Percentiles rank a stretch among this genome's conserved stretches.
These are phyloP conservation scores for Lepilemur ruficaudatus DNA, from an alignment of 2,797 vertebrate species.

Conservation along the genomic window DNA sequence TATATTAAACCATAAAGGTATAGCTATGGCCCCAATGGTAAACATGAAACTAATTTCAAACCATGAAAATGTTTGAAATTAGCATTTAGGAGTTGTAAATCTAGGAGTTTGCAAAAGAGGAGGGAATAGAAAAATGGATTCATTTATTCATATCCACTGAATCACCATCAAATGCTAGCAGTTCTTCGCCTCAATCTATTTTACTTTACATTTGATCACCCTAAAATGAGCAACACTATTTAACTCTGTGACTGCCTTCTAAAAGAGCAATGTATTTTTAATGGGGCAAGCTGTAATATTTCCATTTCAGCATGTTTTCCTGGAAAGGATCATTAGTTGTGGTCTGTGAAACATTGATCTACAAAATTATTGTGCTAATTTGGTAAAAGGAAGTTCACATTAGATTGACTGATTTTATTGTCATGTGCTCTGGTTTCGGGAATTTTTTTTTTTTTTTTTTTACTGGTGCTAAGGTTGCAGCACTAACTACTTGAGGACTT, in stretches of 20 bases:
- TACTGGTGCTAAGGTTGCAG: background rate
- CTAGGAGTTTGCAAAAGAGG: background rate
- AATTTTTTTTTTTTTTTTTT: background rate
- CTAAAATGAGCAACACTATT: background rate
- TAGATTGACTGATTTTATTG: background rate
- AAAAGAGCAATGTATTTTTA: background rate
- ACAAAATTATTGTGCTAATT: background rate
- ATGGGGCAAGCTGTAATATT: background rate
- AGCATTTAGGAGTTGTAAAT: background rate
- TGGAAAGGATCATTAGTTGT: background rate
- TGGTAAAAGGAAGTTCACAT: background rate
- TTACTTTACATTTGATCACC: background rate
- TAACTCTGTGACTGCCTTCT: background rate
- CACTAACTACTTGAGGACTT: background rate
- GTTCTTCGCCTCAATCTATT: background rate
- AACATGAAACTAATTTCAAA: background rate
- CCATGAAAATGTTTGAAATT: background rate
- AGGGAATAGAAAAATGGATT: background rate
- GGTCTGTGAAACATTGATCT: background rate
- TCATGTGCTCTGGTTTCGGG: background rate
- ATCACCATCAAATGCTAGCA: background rate
- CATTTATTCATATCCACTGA: background rate
- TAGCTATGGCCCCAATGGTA: background rate
- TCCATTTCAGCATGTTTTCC: background rate
- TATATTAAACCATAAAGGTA: background rate